Evolutionary conservation across 2,113 vertebrate genomes (phyloP), one percentile per base, ranked within the genome.

Genomic region (Pelusios castaneus): DNA sequence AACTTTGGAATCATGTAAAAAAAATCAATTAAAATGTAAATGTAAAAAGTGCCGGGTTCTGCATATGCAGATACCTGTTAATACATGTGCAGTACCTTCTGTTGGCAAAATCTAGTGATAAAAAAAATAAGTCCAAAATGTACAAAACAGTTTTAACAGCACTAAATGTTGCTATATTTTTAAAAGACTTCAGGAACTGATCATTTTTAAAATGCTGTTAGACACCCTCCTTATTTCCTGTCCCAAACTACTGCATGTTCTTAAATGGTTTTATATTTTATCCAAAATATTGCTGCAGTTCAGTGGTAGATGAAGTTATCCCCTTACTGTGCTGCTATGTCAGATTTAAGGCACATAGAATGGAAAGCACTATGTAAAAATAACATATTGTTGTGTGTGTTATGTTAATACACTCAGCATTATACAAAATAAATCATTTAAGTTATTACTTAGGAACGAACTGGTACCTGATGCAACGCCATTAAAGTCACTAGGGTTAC

Each of bases 151-250:
- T 70, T 38, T 70, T 70, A 38, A 22, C 17, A 67, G 6, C n/a
- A 70, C 38, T 21, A 38, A 38, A 17, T 94, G 85, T 90, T 82
- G 41, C 51, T 80, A 45, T 5, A 1, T 43, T 41, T 60, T 45
- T 82, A 82, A 77, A 31, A 75, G 85, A 88, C 91, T 92, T n/a
- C 77, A 93, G 49, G 1, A 93, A 70, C 91, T 88, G 22, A 12
- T 80, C 63, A 3, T 31, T 78, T 94, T 93, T 93, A n/a, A 75
- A 84, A 29, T 29, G 38, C 41, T 43, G 13, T 45, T 76, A 76
- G 41, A 45, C 41, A 76, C 24, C 73, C 41, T 76, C 22, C 16
- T 22, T 24, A 45, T 24, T 27, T 27, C 82, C 93, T 55, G 34
- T 0, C 0, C 58, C 82, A 54, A 76, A 34, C 22, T 76, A 2